Base-by-base conservation (phyloP, 2,888 invertebrate genomes). In the Torymus texanus region DNA sequence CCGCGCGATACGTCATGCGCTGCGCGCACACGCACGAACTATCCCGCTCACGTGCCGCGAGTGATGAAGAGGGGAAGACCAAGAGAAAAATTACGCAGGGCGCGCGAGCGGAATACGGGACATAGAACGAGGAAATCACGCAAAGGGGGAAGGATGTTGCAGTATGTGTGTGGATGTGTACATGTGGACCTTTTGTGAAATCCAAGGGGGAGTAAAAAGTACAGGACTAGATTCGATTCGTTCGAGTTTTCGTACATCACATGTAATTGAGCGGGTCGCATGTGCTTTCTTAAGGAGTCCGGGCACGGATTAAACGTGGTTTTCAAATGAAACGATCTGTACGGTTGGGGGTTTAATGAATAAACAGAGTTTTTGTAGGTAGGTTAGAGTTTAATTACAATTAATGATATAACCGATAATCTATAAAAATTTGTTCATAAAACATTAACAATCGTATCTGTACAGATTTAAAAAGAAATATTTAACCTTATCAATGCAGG, bases 31-130 rank as follows among this genome's bases (percentile, higher is more conserved):
- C 14, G 53, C 53, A 65, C 68, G 75, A 75, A 79, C 70, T 75
- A 79, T 75, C 74, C 63, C 53, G 58, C 29, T 78, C 74, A 68
- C 74, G 75, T 79, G 72, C 75, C 13, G 14, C 4, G n/a, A 12
- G 50, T n/a, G 13, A 1, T 1, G 8, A 2, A 11, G 13, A 18
- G 53, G 67, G 13, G 24, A 58, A 1, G 13, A 41, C 29, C 24
- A 61, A 50, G 58, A 56, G 41, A 70, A 65, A 79, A 79, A 75
- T 79, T 74, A 65, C 70, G 41, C 51, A 58, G 18, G 10, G 68
- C 61, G 70, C 61, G 65, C 62, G 58, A n/a, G 5, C 21, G 29
- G 75, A 79, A 79, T 79, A 79, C 51, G 16, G 55, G 61, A 55
- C 50, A 24, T 12, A 29, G 63, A 79, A 70, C 50, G 53, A 58